Evolutionary conservation across 2,888 invertebrate genomes (phyloP).

Genomic region (Ellobium chinense): DNA sequence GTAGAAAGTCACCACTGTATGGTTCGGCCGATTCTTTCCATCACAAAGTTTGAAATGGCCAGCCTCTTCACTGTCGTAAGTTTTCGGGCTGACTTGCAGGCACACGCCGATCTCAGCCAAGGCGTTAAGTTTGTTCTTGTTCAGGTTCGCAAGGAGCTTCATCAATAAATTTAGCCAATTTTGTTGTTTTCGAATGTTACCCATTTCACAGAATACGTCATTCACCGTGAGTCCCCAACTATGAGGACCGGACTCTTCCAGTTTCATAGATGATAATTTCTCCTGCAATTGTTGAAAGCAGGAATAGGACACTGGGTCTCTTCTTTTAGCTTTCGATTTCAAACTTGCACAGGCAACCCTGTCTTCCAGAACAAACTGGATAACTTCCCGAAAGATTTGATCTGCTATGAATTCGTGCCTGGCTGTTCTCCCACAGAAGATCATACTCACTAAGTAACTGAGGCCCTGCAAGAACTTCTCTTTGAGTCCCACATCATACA

Average conservation of each 20-base stretch:
- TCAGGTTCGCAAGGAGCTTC: slow-evolving; percentile 36
- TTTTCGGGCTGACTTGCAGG: slow-evolving; percentile 55
- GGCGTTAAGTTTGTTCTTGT: slow-evolving; percentile 53
- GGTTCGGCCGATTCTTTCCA: slow-evolving; percentile 64
- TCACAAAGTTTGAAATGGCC: slow-evolving; percentile 58
- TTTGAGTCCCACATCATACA: slow-evolving; percentile 55
- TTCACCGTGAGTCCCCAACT: neutral
- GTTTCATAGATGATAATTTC: neutral
- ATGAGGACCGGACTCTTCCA: too few species aligned
- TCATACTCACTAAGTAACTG: slow-evolving; percentile 48
- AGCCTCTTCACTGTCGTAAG: slow-evolving; percentile 40
- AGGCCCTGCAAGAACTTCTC: slow-evolving; percentile 47
- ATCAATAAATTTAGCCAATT: slow-evolving; percentile 7
- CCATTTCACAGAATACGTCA: neutral
- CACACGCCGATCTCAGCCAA: slow-evolving; percentile 65
- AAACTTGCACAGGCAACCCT: neutral
- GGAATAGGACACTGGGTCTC: neutral
- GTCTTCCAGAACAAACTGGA: neutral
- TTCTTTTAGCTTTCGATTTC: neutral
- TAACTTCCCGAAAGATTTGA: slow-evolving; percentile 18
- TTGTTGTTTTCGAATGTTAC: neutral
- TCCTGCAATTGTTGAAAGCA: neutral
- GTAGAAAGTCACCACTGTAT: slow-evolving; percentile 57
- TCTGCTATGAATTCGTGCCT: slow-evolving; percentile 58
- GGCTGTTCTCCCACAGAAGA: slow-evolving; percentile 58